Percentiles rank a stretch among this genome's conserved stretches.
Conservation (phyloP, 92 coral and sea anemone species). For the Heliopora coerulea region DNA sequence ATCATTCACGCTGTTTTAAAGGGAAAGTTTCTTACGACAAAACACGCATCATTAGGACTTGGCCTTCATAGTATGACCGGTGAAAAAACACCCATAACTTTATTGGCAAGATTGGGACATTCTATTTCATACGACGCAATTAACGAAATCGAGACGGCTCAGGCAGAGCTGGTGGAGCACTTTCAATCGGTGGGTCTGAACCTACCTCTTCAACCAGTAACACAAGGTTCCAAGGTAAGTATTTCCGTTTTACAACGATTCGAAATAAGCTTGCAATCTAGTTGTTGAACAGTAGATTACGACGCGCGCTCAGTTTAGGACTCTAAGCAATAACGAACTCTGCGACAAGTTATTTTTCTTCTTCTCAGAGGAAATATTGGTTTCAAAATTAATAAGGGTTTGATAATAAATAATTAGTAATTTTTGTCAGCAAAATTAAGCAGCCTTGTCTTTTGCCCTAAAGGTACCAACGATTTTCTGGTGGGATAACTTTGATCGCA, state of each 20-base stretch:
- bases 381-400: too few relatives aligned
- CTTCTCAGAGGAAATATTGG: too few relatives aligned
- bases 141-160: slow-evolving; percentile 20
- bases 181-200: slow-evolving; percentile 2
- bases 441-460: background rate
- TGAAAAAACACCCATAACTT: slow-evolving; percentile 7
- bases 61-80: slow-evolving; percentile 30
- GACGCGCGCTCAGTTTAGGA: too few relatives aligned
- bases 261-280: too few relatives aligned
- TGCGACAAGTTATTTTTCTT: too few relatives aligned
- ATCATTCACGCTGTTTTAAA: slow-evolving; percentile 12
- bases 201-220: slow-evolving; percentile 19
- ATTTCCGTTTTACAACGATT: background rate
- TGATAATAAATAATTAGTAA: too few relatives aligned
- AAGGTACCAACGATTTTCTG: slow-evolving; percentile 23
- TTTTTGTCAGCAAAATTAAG: background rate
- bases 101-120: slow-evolving; percentile 32
- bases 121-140: slow-evolving; percentile 12
- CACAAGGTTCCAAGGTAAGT: slow-evolving; percentile 11
- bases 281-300: too few relatives aligned
- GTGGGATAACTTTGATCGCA: slow-evolving; percentile 32
- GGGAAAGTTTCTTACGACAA: slow-evolving; percentile 12
- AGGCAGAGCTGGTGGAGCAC: slow-evolving; percentile 14
- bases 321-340: too few relatives aligned
- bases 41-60: slow-evolving; percentile 33